Evolutionary conservation across 2,797 vertebrate genomes (phyloP).

Genomic region (Tokudaia tokunoshimensis): DNA sequence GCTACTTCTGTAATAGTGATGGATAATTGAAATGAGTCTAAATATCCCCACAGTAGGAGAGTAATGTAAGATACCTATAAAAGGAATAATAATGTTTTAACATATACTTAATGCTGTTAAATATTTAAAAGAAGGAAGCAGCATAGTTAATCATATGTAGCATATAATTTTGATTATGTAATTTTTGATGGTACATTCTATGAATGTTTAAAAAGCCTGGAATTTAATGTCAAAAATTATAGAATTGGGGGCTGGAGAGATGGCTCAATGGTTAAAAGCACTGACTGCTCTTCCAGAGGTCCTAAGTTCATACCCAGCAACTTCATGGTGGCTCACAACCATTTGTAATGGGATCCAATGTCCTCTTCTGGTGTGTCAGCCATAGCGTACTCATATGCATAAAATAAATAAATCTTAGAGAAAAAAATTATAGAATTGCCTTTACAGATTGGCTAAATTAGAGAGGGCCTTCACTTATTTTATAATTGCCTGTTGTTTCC

Average conservation of each 20-base stretch:
- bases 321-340: not conserved
- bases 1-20: not conserved
- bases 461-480: conserved; percentile 19
- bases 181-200: conserved; percentile 16
- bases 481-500: not conserved
- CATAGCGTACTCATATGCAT: not conserved
- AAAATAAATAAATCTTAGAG: not conserved
- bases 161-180: conserved; percentile 28
- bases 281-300: not conserved
- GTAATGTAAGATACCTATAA: not conserved
- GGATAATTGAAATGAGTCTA: not conserved
- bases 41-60: not conserved
- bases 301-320: not conserved
- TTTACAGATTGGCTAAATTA: not conserved
- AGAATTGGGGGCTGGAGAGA: not conserved
- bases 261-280: not conserved
- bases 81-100: not conserved
- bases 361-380: not conserved
- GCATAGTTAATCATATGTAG: conserved; percentile 17
- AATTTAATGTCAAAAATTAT: conserved; percentile 25
- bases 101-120: not conserved
- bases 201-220: not conserved
- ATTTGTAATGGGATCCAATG: not conserved
- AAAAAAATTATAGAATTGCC: conserved; percentile 43
- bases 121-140: conserved; percentile 61